These are phyloP conservation scores for Iphiclides podalirius DNA, from an alignment of 2,888 invertebrate genomes.

Conservation along the genomic window DNA sequence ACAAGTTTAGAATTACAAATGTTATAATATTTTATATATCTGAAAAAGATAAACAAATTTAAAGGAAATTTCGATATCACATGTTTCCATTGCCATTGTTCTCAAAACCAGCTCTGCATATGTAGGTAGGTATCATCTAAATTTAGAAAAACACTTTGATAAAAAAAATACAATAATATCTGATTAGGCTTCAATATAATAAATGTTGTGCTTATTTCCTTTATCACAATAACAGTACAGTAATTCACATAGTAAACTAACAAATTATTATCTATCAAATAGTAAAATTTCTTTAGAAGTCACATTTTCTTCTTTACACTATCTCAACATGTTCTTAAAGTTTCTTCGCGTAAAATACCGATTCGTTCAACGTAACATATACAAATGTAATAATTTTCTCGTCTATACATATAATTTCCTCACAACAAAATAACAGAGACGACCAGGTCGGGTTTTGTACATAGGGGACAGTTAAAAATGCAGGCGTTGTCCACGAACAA, in stretches of 20 bases:
- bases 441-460: conserved; percentile 10
- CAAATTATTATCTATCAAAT: conserved; percentile 50
- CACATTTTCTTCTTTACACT: conserved; percentile 39
- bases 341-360: conserved; percentile 14
- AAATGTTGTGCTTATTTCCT: conserved; percentile 75
- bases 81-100: conserved; percentile 5
- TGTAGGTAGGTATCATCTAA: conserved; percentile 21
- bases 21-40: neutral
- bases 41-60: neutral
- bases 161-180: conserved; percentile 62
- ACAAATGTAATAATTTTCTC: conserved; percentile 2
- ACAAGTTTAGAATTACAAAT: neutral
- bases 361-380: conserved; percentile 15
- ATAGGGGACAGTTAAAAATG: conserved; percentile 5
- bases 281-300: conserved; percentile 41
- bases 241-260: conserved; percentile 51
- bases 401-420: neutral
- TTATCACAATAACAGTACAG: conserved; percentile 73
- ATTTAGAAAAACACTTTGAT: conserved; percentile 55
- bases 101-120: conserved; percentile 2
- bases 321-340: conserved; percentile 39
- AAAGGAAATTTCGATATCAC: neutral
- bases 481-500: conserved; percentile 3
- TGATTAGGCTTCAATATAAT: conserved; percentile 72
- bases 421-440: conserved; percentile 9